Base-by-base conservation (phyloP, 2,797 vertebrate genomes). In the Gallinago solitaria region DNA sequence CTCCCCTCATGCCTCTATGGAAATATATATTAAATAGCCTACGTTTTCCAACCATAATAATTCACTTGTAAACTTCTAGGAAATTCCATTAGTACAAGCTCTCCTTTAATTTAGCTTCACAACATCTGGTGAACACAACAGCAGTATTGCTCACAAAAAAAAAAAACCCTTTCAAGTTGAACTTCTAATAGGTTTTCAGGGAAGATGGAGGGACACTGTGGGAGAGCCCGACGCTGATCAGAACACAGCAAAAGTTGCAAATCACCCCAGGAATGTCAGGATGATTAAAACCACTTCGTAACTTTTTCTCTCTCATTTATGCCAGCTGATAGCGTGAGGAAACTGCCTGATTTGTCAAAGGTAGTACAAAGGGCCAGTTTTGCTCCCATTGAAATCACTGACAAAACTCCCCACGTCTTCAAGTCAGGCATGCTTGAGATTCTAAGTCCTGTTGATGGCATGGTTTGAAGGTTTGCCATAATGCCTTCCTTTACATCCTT, bases 81-180 rank as follows among this genome's bases (percentile, higher is more conserved):
- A 95, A 95, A 95, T 96, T 96, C 83, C 75, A 96, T 95, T 95
- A 96, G 92, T 50, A 92, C 67, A 70, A 74, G 48, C 24, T 39
- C 30, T 69, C 48, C 67, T 88, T 90, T 82, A 96, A 93, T 96
- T 96, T 84, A 89, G 68, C 68, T 57, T 85, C 92, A 80, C 75
- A 91, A 87, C 96, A 95, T 94, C 95, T 96, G 94, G 88, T 87
- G 93, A 96, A 92, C 86, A 95, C 77, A 90, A 93, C 84, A 90
- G 65, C 19, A 68, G 19, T 15, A 68, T 39, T 60, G 33, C 51
- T 63, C 12, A 8, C 14, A 68, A 63, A 86, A 90, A 80, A 43
- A 64, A 12, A 56, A 33, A 39, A 39, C 39, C 16, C 48, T 87
- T 84, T 92, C 56, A 90, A 94, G 87, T 78, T 83, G 63, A 95